Conservation (phyloP, 2,888 invertebrate genomes). For the Leistus spinibarbis region DNA sequence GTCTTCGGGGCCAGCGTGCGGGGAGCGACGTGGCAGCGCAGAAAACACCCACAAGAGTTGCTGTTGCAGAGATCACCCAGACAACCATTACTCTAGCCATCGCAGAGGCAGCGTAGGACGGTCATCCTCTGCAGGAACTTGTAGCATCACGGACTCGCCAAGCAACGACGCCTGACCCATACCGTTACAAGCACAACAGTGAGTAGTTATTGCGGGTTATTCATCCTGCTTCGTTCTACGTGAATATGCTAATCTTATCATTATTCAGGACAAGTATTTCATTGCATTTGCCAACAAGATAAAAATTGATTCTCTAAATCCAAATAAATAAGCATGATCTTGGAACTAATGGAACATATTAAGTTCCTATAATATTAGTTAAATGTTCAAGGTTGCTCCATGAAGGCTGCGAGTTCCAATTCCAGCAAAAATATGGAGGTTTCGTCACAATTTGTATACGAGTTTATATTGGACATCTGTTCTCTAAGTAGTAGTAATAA, state of each 20-base stretch:
- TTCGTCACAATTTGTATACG: too few species aligned
- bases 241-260: not conserved
- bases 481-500: too few species aligned
- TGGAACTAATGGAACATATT: too few species aligned
- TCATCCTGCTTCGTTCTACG: not conserved
- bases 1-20: slow-evolving; percentile 62
- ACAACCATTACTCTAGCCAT: slow-evolving; percentile 51
- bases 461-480: too few species aligned
- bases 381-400: too few species aligned
- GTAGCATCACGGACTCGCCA: slow-evolving; percentile 36
- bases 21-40: slow-evolving; percentile 47
- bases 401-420: too few species aligned
- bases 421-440: too few species aligned
- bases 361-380: too few species aligned
- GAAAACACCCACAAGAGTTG: slow-evolving; percentile 44
- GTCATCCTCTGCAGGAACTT: slow-evolving; percentile 16
- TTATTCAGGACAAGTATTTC: too few species aligned
- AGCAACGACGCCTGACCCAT: slow-evolving; percentile 42
- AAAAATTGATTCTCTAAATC: too few species aligned
- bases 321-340: too few species aligned
- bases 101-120: slow-evolving; percentile 53
- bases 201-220: slow-evolving; percentile 1
- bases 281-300: too few species aligned
- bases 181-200: slow-evolving; percentile 20
- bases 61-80: slow-evolving; percentile 49